A percentile compares a stretch with the other conserved stretches of the same genome.
Conservation (phyloP, 92 coral and sea anemone genomes). For the Heteractis magnifica region DNA sequence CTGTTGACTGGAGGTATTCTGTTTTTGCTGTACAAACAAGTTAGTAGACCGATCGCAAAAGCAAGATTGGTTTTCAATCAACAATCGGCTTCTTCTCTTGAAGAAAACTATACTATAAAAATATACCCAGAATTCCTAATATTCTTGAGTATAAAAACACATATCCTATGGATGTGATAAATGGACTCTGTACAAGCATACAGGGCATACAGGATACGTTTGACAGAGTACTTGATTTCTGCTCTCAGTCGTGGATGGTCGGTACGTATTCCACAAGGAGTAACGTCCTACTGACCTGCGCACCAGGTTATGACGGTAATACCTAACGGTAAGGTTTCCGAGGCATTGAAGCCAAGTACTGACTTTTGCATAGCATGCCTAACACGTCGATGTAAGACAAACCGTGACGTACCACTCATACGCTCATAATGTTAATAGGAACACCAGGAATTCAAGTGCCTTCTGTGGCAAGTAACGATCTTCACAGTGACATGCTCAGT, state of each 20-base stretch:
- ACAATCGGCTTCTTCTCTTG: background rate
- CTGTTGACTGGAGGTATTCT: background rate
- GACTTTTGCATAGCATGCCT: too few relatives aligned
- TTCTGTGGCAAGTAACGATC: background rate
- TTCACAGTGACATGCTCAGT: background rate
- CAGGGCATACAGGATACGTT: background rate
- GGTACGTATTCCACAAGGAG: too few relatives aligned
- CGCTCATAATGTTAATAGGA: background rate
- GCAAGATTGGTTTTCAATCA: conserved; percentile 4
- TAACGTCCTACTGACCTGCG: too few relatives aligned
- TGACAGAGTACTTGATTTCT: too few relatives aligned
- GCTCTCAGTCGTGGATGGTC: too few relatives aligned
- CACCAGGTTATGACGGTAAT: too few relatives aligned
- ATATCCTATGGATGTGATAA: background rate
- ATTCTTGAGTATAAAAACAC: background rate
- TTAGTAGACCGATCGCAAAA: background rate
- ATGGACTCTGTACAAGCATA: background rate
- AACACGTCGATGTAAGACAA: too few relatives aligned
- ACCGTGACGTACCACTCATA: too few relatives aligned
- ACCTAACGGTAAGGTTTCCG: too few relatives aligned
- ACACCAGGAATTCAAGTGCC: background rate
- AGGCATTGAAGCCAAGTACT: too few relatives aligned
- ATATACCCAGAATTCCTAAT: background rate
- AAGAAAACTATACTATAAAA: background rate
- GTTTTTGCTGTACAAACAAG: background rate